These are phyloP conservation scores for Neomonachus schauinslandi DNA, from an alignment of 2,113 vertebrate species.

Conservation along the genomic window DNA sequence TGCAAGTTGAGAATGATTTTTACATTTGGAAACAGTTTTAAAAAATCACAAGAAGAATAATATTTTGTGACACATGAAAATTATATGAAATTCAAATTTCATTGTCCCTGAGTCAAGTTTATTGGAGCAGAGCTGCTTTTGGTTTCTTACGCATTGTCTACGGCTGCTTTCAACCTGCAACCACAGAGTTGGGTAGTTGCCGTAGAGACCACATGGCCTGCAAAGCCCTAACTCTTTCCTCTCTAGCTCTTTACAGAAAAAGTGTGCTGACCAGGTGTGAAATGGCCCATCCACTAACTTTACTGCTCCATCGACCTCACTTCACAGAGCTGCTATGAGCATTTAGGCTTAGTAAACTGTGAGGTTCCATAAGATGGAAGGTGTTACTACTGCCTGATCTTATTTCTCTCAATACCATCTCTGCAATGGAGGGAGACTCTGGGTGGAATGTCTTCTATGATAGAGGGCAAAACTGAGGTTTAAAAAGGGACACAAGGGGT, in stretches of 20 bases:
- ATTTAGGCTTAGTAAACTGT: background rate
- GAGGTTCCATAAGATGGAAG: background rate
- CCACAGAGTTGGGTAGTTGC: background rate
- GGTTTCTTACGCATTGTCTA: background rate
- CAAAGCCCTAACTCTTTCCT: background rate
- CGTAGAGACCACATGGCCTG: background rate
- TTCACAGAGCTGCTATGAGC: background rate
- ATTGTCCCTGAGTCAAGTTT: background rate
- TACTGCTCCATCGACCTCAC: background rate
- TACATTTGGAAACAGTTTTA: background rate
- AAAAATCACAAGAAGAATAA: background rate
- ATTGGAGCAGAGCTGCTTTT: background rate
- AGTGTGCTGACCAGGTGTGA: background rate
- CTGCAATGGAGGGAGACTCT: background rate
- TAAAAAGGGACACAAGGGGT: background rate
- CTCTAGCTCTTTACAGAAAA: background rate
- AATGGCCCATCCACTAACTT: background rate
- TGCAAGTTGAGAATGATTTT: background rate
- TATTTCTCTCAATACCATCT: background rate
- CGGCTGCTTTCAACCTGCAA: background rate
- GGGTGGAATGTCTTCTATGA: background rate
- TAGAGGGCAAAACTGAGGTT: background rate
- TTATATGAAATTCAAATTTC: conserved; percentile 4
- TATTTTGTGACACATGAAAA: conserved; percentile 9
- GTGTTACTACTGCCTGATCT: background rate